These are phyloP conservation scores for Brachylomia viminalis DNA, from an alignment of 2,888 invertebrate species.

Conservation along the genomic window DNA sequence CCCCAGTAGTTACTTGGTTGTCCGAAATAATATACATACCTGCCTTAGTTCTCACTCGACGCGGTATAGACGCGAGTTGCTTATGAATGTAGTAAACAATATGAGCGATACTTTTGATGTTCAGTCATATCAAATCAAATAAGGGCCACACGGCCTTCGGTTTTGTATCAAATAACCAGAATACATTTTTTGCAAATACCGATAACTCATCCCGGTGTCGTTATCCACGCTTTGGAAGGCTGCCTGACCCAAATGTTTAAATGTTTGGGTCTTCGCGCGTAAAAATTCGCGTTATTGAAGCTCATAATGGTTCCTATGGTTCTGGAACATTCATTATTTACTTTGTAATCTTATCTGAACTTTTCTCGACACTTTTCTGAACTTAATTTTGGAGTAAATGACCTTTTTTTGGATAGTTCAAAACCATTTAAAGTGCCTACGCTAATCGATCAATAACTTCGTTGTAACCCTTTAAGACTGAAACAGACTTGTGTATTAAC, in stretches of 20 bases:
- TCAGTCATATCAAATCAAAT: slow-evolving; percentile 41
- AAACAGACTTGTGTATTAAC: neutral
- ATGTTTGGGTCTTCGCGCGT: neutral
- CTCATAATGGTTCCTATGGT: slow-evolving; percentile 4
- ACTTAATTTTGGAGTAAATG: neutral
- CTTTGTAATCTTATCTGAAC: neutral
- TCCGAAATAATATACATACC: neutral
- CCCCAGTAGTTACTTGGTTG: neutral
- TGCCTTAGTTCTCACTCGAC: neutral
- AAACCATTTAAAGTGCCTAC: neutral
- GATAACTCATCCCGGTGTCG: slow-evolving; percentile 19
- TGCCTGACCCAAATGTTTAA: slow-evolving; percentile 33
- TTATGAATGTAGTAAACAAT: slow-evolving; percentile 28
- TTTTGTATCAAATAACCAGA: slow-evolving; percentile 41
- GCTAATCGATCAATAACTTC: neutral
- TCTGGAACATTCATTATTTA: neutral
- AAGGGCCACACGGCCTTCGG: slow-evolving; percentile 31
- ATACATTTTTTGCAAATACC: slow-evolving; percentile 33
- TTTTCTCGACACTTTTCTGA: neutral
- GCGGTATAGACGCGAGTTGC: neutral
- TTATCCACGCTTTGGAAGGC: neutral
- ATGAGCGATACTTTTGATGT: slow-evolving; percentile 33
- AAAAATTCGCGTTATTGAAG: slow-evolving; percentile 26
- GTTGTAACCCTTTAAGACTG: neutral
- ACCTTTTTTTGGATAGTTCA: neutral